Evolutionary conservation across 2,113 vertebrate genomes (phyloP).

Genomic region (Poecilia latipinna): DNA sequence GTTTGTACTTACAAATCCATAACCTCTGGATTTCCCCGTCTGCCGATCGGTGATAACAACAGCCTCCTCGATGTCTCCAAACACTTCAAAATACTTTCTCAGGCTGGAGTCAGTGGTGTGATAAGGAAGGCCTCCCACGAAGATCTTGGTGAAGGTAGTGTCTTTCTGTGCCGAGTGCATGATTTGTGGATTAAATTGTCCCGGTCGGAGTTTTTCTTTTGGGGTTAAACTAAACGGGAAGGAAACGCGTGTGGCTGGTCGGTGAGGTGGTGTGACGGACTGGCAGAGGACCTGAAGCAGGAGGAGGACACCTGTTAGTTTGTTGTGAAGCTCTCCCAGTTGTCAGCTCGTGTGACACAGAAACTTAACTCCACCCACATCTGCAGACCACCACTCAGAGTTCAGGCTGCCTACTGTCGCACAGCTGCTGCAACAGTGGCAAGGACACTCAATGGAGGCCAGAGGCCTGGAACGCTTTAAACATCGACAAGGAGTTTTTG

Average conservation of each 20-base stretch:
- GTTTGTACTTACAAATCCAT: constrained; percentile 93
- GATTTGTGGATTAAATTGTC: constrained; percentile 39
- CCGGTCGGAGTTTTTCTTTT: constrained; percentile 6
- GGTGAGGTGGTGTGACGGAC: constrained; percentile 19
- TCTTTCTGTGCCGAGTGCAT: constrained; percentile 99
- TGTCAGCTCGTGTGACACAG: constrained; percentile 61
- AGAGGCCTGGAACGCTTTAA: neutral
- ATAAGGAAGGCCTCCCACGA: constrained; percentile 96
- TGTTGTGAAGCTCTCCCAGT: constrained; percentile 59
- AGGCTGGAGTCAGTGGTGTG: constrained; percentile 97
- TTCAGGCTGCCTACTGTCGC: constrained; percentile 22
- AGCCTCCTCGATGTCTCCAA: constrained; percentile 96
- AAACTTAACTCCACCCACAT: constrained; percentile 70
- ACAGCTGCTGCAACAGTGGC: constrained; percentile 43
- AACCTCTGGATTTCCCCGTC: constrained; percentile 96
- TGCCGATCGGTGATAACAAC: constrained; percentile 97
- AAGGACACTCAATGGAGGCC: neutral
- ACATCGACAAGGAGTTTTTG: neutral
- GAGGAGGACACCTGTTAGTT: constrained; percentile 73
- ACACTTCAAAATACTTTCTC: constrained; percentile 97
- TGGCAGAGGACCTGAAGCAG: constrained; percentile 28
- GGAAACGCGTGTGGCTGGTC: neutral
- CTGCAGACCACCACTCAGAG: constrained; percentile 32
- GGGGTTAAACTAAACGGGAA: neutral
- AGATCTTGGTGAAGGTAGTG: constrained; percentile 98